These are phyloP conservation scores for Bursaphelenchus mucronatus DNA, from an alignment of 1,140 invertebrate genomes.

Conservation along the genomic window DNA sequence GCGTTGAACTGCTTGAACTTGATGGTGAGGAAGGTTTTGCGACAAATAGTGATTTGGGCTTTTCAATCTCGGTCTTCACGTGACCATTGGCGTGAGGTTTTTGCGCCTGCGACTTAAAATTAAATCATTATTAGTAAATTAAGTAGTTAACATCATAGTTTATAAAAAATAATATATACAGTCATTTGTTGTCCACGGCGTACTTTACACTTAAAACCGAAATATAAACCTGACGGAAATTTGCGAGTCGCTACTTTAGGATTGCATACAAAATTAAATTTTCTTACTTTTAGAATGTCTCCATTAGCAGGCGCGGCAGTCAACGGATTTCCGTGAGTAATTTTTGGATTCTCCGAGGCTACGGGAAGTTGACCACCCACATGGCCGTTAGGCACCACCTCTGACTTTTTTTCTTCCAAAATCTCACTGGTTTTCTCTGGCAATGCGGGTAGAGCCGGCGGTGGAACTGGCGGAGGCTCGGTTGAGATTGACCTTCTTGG, in stretches of 20 bases:
- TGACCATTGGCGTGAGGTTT: no score
- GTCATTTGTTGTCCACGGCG: no score
- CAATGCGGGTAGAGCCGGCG: constrained; percentile 34
- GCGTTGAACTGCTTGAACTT: constrained; percentile 4
- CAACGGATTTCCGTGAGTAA: no score
- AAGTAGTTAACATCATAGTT: not conserved
- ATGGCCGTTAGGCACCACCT: not conserved
- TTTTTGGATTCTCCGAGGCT: no score
- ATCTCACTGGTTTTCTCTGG: constrained; percentile 20
- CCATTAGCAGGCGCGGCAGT: no score
- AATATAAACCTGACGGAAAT: no score
- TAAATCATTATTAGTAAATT: not conserved
- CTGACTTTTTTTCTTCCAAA: constrained; percentile 19
- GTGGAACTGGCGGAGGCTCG: constrained; percentile 15
- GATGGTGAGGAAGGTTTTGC: constrained; percentile 24
- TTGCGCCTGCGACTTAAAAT: not conserved
- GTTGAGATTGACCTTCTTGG: constrained; percentile 11
- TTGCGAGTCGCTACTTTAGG: no score
- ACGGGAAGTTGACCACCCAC: no score
- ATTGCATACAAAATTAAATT: no score
- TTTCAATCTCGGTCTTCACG: constrained; percentile 11
- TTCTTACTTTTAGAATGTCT: no score
- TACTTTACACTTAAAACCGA: no score
- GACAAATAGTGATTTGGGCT: constrained; percentile 14
- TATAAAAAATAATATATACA: no score